phyloP scores from a whole-genome alignment of 2,797 vertebrate genomes.

The Chlorospingus flavigularis region DNA sequence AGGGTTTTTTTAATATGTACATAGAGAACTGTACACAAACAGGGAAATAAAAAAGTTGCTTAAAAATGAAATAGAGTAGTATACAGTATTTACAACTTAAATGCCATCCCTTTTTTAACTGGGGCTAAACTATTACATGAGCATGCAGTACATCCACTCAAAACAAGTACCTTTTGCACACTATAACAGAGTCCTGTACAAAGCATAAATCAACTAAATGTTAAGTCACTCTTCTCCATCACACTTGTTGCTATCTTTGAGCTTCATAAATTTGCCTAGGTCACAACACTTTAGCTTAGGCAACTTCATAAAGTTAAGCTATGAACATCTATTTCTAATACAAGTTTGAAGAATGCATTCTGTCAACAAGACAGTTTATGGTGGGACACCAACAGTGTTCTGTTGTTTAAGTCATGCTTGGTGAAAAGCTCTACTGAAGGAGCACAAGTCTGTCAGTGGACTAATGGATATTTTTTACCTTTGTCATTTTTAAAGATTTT shows the following conservation, averaged over 20 bases:
- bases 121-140: constrained; percentile 45
- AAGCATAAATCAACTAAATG: not conserved
- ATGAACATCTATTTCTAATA: not conserved
- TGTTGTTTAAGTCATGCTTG: not conserved
- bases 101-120: not conserved
- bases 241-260: not conserved
- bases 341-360: not conserved
- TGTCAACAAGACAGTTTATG: not conserved
- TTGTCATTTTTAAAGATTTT: not conserved
- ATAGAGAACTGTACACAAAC: constrained; percentile 82
- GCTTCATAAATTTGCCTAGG: not conserved
- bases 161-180: not conserved
- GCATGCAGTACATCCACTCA: constrained; percentile 64
- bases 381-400: not conserved
- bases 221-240: not conserved
- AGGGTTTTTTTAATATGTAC: constrained; percentile 68
- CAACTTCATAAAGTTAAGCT: not conserved
- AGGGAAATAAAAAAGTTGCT: constrained; percentile 85
- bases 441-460: not conserved
- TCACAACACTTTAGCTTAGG: not conserved
- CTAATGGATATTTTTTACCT: not conserved
- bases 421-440: not conserved
- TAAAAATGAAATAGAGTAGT: constrained; percentile 80
- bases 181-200: not conserved
- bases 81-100: constrained; percentile 88